phyloP scores from a whole-genome alignment of 1,140 invertebrate species.

The Bathynomus jamesi region DNA sequence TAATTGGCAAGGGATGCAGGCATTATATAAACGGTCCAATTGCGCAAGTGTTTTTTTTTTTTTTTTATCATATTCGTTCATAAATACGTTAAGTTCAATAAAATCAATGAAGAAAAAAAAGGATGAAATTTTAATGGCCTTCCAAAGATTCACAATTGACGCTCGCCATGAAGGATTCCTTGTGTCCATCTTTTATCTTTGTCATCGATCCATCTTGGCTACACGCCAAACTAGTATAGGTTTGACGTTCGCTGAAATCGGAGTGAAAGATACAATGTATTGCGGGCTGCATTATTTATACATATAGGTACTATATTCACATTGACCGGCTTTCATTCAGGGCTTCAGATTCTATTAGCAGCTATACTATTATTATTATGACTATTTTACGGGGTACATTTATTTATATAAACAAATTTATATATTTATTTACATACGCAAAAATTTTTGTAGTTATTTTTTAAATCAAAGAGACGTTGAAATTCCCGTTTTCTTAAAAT shows the following conservation, averaged over 20 bases:
- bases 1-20: too few species aligned
- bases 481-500: too few species aligned
- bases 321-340: neutral
- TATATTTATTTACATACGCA: neutral
- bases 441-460: too few species aligned
- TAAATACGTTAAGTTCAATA: too few species aligned
- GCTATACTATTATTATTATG: neutral
- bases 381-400: neutral
- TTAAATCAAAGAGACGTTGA: too few species aligned
- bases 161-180: neutral
- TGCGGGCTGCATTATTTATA: neutral
- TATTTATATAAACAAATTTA: neutral
- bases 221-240: neutral
- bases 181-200: constrained; percentile 8
- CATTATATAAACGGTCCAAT: too few species aligned
- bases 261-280: neutral
- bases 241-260: neutral
- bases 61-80: too few species aligned
- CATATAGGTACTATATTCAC: neutral
- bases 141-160: neutral
- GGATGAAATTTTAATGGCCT: neutral
- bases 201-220: neutral
- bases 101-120: too few species aligned
- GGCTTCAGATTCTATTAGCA: neutral
- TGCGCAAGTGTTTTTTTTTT: too few species aligned